These are phyloP conservation scores for Platichthys flesus DNA, from an alignment of 2,113 vertebrate species.

Conservation along the genomic window DNA sequence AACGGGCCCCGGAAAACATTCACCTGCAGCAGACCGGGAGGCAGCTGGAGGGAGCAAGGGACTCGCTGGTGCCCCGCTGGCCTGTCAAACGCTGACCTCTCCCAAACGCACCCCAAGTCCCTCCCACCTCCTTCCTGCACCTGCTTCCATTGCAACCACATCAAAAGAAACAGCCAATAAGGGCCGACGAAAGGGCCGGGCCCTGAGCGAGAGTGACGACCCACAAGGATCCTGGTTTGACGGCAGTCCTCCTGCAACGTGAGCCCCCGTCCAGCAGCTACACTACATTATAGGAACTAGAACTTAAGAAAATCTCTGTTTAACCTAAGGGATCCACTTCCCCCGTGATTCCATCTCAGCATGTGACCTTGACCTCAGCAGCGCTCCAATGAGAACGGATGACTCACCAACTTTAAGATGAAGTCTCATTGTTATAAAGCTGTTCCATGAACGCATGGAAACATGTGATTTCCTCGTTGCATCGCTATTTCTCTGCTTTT, in stretches of 20 bases:
- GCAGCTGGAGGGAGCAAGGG: constrained; percentile 47
- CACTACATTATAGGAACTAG: constrained; percentile 25
- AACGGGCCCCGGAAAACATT: constrained; percentile 65
- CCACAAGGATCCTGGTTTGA: constrained; percentile 63
- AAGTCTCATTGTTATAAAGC: too few relatives aligned
- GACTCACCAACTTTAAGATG: not conserved
- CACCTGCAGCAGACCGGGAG: constrained; percentile 28
- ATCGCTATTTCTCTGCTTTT: not conserved
- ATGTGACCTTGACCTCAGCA: constrained; percentile 41
- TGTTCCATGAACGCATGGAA: constrained; percentile 32
- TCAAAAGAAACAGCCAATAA: constrained; percentile 41
- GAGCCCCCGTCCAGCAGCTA: constrained; percentile 71
- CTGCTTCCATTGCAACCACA: constrained; percentile 66
- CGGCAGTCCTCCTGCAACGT: constrained; percentile 77
- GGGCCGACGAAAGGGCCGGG: constrained; percentile 67
- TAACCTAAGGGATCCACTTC: constrained; percentile 13
- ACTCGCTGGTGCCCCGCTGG: constrained; percentile 29
- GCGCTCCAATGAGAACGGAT: constrained; percentile 25
- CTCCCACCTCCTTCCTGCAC: constrained; percentile 82
- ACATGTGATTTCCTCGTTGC: not conserved
- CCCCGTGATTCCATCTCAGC: constrained; percentile 36
- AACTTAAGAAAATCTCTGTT: not conserved
- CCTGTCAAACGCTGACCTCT: constrained; percentile 70
- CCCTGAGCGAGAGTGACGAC: constrained; percentile 61
- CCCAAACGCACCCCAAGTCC: constrained; percentile 63